Evolutionary conservation across 2,797 vertebrate genomes (phyloP), one percentile per base, ranked within the genome.

Genomic region (Spinibarbus caldwelli): DNA sequence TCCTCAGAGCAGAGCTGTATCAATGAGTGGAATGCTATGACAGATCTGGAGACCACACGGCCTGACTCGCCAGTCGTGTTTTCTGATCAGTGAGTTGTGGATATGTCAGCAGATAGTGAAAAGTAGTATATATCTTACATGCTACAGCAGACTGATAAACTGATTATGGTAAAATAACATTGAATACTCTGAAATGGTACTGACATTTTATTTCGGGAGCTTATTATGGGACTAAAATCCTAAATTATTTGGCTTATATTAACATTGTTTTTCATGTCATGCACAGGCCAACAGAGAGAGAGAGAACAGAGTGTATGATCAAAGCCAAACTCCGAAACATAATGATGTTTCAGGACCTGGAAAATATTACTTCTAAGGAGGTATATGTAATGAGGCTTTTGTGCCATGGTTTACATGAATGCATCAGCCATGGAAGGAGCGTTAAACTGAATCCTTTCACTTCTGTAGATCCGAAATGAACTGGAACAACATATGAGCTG

Each of bases 11-110:
- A 99, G 95, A 99, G 97, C 94, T 98, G 96, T 95, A 96, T 99
- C 93, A 99, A 99, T 0, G 97, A 99, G 94, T 99, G 98, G 98
- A 99, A 99, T 0, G 93, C 97, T 41, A 99, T 99, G 97, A 96
- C 96, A 89, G 98, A 99, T 93, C 91, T 99, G 91, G 97, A 99
- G 92, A 98, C 96, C 86, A 93, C 96, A 0, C 94, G 97, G 75
- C 96, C 97, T 0, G 97, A 99, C 92, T 99, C 98, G 0, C 98
- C 98, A 0, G 95, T 96, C 14, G 95, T 98, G 89, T 99, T 97
- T 73, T 96, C 97, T 0, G 97, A 99, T 93, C 97, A 97, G 98
- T 99, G 88, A 94, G 97, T 54, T 6, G 34, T 36, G 4, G 34
- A 64, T n/a, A n/a, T 21, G 23, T 59, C 6, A 26, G 14, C 3